Evolutionary conservation across 2,888 invertebrate genomes (phyloP), one percentile per base, ranked within the genome.

Genomic region (Harpagoxenus sublaevis): DNA sequence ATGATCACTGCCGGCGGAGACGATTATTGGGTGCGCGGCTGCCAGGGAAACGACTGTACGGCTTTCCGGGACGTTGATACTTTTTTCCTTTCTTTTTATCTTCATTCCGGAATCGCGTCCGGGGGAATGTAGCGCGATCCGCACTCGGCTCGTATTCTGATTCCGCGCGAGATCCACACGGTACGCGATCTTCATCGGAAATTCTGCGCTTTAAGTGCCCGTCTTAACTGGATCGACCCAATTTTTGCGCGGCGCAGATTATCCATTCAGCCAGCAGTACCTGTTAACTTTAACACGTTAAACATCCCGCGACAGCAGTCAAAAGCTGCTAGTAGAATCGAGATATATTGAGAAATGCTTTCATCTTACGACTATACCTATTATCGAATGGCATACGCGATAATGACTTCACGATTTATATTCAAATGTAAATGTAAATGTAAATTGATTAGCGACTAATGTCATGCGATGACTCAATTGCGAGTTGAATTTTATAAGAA

Each of bases 11-110:
- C 83, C 86, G 48, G 66, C 63, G 57, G 42, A 9, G 77, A 86
- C 88, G 87, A 89, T 89, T 89, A 90, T 90, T 88, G 86, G 87
- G 75, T 65, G 60, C 75, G 42, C 83, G 66, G 68, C 73, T 83
- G 45, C 51, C 63, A 12, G 48, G 60, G 60, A 81, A 81, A 74
- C 83, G 71, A 71, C 45, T 39, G 68, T 31, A 48, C 65, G 53
- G 39, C 42, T 45, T 53, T 51, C 15, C 73, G 39, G 62, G n/a
- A 62, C 15, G 28, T 23, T 39, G 28, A 48, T 48, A 4, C 53
- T 62, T 73, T n/a, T 31, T 8, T 9, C 23, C 39, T 51, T 53
- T 18, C 74, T 73, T 79, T 75, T 35, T 31, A 8, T 51, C 53
- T 68, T 65, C n/a, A 18, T 73, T 48, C 57, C 10, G 15, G 18